Evolutionary conservation across 2,113 vertebrate genomes (phyloP).

Genomic region (Mormyrus iriodes): DNA sequence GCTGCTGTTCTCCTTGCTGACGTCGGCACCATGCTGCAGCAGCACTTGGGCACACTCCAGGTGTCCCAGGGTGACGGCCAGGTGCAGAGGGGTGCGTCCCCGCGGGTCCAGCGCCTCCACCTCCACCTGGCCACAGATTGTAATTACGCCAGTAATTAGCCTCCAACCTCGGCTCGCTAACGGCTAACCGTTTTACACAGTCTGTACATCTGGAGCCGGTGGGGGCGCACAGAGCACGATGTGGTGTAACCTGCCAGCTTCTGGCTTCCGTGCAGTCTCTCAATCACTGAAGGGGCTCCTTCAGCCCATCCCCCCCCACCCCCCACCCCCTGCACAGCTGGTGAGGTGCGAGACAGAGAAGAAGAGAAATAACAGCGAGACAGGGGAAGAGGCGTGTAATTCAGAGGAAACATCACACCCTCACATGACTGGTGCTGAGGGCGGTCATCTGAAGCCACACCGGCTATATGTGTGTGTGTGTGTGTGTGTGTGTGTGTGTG

Average conservation of each 20-base stretch:
- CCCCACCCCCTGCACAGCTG: neutral
- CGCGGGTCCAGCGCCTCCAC: constrained; percentile 84
- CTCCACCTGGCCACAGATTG: constrained; percentile 61
- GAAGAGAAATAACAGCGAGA: neutral
- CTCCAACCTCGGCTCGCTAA: neutral
- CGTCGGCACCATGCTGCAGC: constrained; percentile 80
- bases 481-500: neutral
- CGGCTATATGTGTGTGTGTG: constrained; percentile 17
- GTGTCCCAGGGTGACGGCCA: constrained; percentile 86
- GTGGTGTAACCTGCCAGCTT: neutral
- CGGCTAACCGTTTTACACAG: neutral
- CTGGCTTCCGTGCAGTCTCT: neutral
- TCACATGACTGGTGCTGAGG: constrained; percentile 22
- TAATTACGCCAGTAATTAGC: neutral
- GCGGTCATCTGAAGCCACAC: constrained; percentile 26
- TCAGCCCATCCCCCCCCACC: neutral
- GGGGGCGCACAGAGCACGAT: neutral
- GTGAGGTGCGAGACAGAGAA: neutral
- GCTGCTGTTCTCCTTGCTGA: constrained; percentile 89
- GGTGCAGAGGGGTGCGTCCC: constrained; percentile 87
- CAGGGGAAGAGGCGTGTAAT: neutral
- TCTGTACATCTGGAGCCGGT: neutral
- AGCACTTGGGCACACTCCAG: constrained; percentile 84
- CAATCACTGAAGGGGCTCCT: neutral
- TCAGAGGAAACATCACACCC: constrained; percentile 33